Percentiles rank a stretch among this genome's conserved stretches.
phyloP scores from a whole-genome alignment of 2,113 vertebrate species.

The Ctenodactylus gundi region DNA sequence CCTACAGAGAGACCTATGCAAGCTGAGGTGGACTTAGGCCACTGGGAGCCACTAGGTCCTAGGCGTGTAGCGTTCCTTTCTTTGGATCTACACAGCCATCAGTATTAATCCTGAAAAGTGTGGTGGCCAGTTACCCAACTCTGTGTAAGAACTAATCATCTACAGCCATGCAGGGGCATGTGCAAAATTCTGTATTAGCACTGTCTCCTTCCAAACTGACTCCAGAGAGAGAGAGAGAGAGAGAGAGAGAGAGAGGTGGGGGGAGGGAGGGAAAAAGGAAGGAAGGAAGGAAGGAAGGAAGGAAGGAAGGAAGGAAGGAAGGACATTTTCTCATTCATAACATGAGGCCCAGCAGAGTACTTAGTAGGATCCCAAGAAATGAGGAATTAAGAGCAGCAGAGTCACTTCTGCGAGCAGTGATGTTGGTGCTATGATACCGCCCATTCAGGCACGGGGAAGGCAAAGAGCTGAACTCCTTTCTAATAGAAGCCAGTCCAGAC shows the following conservation, averaged over 20 bases:
- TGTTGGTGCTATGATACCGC: accelerated
- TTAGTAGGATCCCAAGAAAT: neutral
- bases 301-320: neutral
- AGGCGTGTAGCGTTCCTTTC: accelerated
- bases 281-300: too few relatives aligned
- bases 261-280: too few relatives aligned
- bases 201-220: neutral
- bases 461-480: neutral
- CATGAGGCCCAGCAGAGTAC: neutral
- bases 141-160: neutral
- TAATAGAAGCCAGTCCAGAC: neutral
- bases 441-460: neutral
- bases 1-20: neutral
- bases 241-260: too few relatives aligned
- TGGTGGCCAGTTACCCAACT: neutral
- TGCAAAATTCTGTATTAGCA: neutral
- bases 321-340: neutral
- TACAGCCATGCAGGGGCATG: neutral
- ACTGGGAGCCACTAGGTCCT: accelerated
- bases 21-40: accelerated
- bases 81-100: neutral
- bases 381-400: neutral
- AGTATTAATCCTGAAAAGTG: neutral
- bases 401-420: neutral
- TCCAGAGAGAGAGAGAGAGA: neutral